Evolutionary conservation across 2,113 vertebrate genomes (phyloP).

Genomic region (Clarias magur): DNA sequence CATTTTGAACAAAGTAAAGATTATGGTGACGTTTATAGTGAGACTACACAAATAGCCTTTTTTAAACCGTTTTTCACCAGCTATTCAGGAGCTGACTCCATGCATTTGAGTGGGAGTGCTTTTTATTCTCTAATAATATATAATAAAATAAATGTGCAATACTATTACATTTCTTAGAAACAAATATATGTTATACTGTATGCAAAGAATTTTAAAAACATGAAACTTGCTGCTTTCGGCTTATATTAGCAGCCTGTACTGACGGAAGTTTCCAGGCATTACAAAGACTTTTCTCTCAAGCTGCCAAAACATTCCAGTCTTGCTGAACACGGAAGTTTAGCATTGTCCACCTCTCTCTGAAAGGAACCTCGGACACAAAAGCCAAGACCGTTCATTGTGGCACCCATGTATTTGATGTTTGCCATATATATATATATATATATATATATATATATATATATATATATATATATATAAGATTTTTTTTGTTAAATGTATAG

Average conservation of each 20-base stretch:
- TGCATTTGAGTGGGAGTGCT: not conserved
- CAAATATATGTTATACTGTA: not conserved
- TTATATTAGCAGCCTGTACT: conserved; percentile 31
- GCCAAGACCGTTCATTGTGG: conserved; percentile 57
- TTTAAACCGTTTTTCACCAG: not conserved
- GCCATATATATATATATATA: too few species aligned
- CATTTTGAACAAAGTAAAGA: not conserved
- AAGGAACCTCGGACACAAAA: conserved; percentile 68
- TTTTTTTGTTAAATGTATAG: not conserved
- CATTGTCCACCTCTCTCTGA: conserved; percentile 68
- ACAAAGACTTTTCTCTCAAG: conserved; percentile 55
- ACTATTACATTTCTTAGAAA: not conserved
- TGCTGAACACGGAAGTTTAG: conserved; percentile 67
- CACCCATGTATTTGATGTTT: conserved; percentile 39
- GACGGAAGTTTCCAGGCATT: conserved; percentile 54
- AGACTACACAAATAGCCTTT: not conserved
- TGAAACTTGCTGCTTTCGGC: conserved; percentile 26
- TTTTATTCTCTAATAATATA: not conserved
- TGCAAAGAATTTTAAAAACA: not conserved
- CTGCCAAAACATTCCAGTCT: conserved; percentile 63
- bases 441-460: too few species aligned
- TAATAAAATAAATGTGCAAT: too few species aligned
- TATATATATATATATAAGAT: not conserved
- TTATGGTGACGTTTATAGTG: not conserved
- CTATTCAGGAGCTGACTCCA: not conserved